A percentile compares a stretch with the other conserved stretches of the same genome.
Evolutionary conservation across 2,113 vertebrate species (phyloP).

Genomic region (Calidris pugnax): DNA sequence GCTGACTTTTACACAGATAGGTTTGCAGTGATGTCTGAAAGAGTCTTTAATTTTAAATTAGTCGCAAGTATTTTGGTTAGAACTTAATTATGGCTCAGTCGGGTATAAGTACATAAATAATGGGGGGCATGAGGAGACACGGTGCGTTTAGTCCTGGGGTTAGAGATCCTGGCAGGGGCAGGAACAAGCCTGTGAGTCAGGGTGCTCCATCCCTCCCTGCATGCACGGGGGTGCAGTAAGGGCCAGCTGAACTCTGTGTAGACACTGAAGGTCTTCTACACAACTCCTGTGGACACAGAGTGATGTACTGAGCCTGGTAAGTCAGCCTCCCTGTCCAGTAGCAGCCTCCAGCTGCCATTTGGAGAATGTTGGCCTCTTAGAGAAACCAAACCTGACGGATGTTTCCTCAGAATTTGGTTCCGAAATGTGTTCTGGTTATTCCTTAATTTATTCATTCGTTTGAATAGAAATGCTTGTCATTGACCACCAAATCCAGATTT

Average conservation of each 20-base stretch:
- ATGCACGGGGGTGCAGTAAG: background rate
- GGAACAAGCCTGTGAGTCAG: background rate
- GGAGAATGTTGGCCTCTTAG: background rate
- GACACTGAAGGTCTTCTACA: background rate
- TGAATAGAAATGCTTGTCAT: background rate
- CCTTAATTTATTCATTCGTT: background rate
- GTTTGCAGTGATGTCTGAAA: background rate
- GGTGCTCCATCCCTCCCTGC: background rate
- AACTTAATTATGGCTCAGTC: background rate
- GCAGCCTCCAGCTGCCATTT: background rate
- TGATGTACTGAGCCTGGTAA: background rate
- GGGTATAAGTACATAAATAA: background rate
- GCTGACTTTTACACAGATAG: background rate
- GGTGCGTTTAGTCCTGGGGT: background rate
- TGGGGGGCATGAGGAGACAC: background rate
- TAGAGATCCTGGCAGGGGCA: background rate
- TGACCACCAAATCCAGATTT: background rate
- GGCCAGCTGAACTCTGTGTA: background rate
- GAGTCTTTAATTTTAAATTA: background rate
- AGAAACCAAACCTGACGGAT: background rate
- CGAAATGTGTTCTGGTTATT: background rate
- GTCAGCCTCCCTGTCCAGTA: background rate
- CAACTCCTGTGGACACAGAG: rapidly evolving
- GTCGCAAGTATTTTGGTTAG: background rate
- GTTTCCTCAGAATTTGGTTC: background rate